These are phyloP conservation scores for Eugnorisma glareosa DNA, from an alignment of 2,888 invertebrate species.

Conservation along the genomic window DNA sequence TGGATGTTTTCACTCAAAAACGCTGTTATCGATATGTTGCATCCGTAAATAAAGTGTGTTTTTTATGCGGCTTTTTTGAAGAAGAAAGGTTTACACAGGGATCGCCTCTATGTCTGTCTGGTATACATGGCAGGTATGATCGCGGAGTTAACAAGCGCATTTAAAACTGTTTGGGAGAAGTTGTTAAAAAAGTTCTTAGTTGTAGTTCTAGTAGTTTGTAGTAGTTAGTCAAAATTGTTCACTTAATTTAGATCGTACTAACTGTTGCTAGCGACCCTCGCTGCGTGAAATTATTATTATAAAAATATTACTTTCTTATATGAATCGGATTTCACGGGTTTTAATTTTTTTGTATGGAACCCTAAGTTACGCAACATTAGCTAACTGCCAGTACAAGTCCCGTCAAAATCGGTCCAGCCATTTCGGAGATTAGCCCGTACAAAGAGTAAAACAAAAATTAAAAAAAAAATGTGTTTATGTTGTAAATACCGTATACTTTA, in stretches of 20 bases:
- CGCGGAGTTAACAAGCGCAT: not conserved
- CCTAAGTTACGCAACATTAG: no score
- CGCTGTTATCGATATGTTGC: constrained; percentile 66
- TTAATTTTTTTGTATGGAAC: no score
- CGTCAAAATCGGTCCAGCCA: no score
- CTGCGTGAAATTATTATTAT: no score
- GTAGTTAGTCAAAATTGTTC: not conserved
- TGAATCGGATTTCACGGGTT: no score
- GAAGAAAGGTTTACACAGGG: constrained; percentile 31
- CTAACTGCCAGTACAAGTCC: no score
- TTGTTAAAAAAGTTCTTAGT: not conserved
- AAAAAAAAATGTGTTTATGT: no score
- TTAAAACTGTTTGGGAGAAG: not conserved
- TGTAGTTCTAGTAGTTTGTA: not conserved
- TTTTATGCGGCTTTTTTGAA: constrained; percentile 49
- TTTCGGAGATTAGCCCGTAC: no score
- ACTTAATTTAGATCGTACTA: not conserved
- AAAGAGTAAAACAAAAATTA: no score
- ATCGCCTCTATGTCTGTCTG: constrained; percentile 37
- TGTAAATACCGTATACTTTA: no score
- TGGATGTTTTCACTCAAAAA: constrained; percentile 62
- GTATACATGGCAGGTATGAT: constrained; percentile 1
- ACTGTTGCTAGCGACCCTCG: no score
- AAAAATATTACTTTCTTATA: no score
- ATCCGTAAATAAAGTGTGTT: constrained; percentile 64